Base-by-base conservation (phyloP, 2,888 invertebrate species). In the Drosophila borealis region DNA sequence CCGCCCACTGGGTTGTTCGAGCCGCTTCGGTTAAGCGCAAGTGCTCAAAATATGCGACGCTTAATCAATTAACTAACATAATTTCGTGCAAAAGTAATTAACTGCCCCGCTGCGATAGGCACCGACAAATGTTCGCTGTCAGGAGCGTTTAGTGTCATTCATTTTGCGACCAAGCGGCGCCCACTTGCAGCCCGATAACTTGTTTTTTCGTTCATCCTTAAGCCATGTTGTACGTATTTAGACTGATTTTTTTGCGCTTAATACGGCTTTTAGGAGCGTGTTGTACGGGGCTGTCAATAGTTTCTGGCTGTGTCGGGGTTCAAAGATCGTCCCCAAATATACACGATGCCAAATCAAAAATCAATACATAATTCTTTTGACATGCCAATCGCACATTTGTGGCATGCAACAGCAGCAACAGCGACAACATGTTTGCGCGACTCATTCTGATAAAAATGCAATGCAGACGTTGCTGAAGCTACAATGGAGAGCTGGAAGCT, bases 351-450 rank as follows among this genome's bases (percentile, higher is more conserved):
- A 80, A 87, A 89, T 89, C 88, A 89, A 83, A 88, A 88, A 89
- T 88, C 88, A 88, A 88, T 88, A 89, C 88, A 86, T 88, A 89
- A 89, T 88, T 85, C 78, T 87, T 87, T 89, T 88, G 88, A 88
- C 88, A 88, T 89, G 88, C 89, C 88, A 88, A 89, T 88, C 89
- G 88, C 88, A 83, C 88, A 88, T 88, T 88, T 86, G 88, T 88
- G 85, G 88, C 85, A 86, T 82, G 81, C 88, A 87, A 81, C 78
- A 66, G 37, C 65, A 54, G n/a, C 42, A 72, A 50, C 48, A 64
- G 53, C 74, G 72, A 70, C 84, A 82, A 80, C 83, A 86, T 86
- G 86, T 83, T 86, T 74, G 83, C 74, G 60, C 86, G 69, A 83
- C 87, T 84, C 86, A 84, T 84, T 84, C 79, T 86, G 86, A 84